Evolutionary conservation across 1,140 invertebrate species (phyloP), one percentile per base, ranked within the genome.

Genomic region (Diorhabda carinulata): DNA sequence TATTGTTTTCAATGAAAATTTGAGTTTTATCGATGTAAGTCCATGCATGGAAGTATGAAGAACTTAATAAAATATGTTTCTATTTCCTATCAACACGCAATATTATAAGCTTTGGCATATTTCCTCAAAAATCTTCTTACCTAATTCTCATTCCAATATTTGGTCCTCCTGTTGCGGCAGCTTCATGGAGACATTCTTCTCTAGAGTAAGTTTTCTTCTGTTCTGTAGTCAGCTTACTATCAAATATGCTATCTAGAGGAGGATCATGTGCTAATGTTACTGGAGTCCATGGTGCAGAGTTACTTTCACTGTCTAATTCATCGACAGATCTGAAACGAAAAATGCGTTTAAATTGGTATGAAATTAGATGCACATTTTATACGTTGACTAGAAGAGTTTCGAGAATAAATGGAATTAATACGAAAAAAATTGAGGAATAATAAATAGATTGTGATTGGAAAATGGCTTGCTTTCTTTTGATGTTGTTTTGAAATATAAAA

Each of bases 101-200:
- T 25, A 25, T 25, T 25, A 25, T 25, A 25, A 25, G 25, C 2
- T 25, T 25, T 25, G 25, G 1, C 25, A 25, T 25, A 25, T 25
- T 25, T 25, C 25, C 25, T 25, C 25, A 25, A 25, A 25, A 25
- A 25, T 25, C 25, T 25, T 25, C 9, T 72, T 76, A 84, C 83
- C 82, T 82, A 52, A 83, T 76, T 70, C 79, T 80, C 76, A 83
- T 81, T 9, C 78, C 80, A 59, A 84, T 72, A 72, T 85, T 84
- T 5, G 84, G 84, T 5, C 86, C 86, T 3, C 88, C 90, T 10
- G 88, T 88, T 4, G 88, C 90, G 0, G 89, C 88, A 6, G 84
- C 87, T 73, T 89, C 87, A 79, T 92, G 91, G 3, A 91, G 82
- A 81, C 87, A 90, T 71, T 91, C 86, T 76, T 92, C 90, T 10